Evolutionary conservation across 2,797 vertebrate genomes (phyloP).

Genomic region (Valencia hispanica): DNA sequence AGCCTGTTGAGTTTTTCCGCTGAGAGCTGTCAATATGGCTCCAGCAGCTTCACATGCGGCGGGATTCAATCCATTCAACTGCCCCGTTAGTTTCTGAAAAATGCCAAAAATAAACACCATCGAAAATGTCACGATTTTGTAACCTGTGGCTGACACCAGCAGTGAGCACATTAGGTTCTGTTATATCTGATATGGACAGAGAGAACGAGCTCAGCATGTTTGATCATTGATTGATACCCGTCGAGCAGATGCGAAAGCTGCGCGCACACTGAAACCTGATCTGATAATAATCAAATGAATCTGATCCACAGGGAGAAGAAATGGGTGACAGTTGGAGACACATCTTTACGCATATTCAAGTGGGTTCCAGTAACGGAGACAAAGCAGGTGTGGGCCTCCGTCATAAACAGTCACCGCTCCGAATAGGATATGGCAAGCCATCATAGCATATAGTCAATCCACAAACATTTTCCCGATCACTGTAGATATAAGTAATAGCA

Average conservation of each 20-base stretch:
- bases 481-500: neutral
- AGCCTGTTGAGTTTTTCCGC: constrained; percentile 57
- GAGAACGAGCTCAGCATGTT: constrained; percentile 12
- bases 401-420: neutral
- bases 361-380: constrained; percentile 97
- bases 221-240: neutral
- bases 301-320: constrained; percentile 92
- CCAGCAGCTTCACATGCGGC: constrained; percentile 62
- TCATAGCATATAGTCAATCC: neutral
- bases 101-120: neutral
- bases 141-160: neutral
- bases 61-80: constrained; percentile 25
- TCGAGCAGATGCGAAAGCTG: neutral
- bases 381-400: constrained; percentile 87
- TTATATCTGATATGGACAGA: constrained; percentile 13
- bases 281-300: constrained; percentile 18
- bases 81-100: constrained; percentile 23
- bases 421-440: neutral
- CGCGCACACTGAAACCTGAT: constrained; percentile 6
- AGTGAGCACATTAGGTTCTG: neutral
- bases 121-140: neutral
- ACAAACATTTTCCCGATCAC: neutral
- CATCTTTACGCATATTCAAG: constrained; percentile 96
- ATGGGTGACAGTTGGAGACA: constrained; percentile 98
- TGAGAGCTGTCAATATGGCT: constrained; percentile 80